These are phyloP conservation scores for Siniperca knerii DNA, from an alignment of 2,113 vertebrate genomes.

Conservation along the genomic window DNA sequence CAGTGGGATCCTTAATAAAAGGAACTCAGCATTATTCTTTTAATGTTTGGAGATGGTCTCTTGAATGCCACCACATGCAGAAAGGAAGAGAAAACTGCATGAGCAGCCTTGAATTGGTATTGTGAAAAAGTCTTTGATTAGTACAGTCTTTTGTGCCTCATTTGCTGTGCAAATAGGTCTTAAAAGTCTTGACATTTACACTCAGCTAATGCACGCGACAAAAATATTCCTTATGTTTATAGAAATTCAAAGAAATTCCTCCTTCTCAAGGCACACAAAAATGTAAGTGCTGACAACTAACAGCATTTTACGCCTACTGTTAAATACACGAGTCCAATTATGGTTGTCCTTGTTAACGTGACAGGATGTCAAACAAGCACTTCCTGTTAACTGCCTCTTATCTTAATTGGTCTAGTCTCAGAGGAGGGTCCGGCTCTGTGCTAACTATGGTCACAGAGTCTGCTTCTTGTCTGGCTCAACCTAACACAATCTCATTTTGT, in stretches of 20 bases:
- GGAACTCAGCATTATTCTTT: not conserved
- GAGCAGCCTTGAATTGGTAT: not conserved
- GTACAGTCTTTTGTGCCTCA: conserved; percentile 9
- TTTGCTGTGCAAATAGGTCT: conserved; percentile 19
- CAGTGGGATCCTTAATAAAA: not conserved
- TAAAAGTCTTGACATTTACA: conserved; percentile 41
- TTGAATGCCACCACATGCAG: not conserved
- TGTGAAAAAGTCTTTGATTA: conserved; percentile 1
- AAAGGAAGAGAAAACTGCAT: not conserved
- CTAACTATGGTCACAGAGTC: conserved; percentile 63
- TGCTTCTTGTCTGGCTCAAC: conserved; percentile 79
- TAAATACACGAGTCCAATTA: conserved; percentile 74
- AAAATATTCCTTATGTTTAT: conserved; percentile 38
- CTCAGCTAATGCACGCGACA: not conserved
- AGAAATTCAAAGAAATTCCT: conserved; percentile 22
- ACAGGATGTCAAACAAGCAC: conserved; percentile 86
- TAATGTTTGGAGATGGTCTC: not conserved
- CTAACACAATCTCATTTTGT: conserved; percentile 74
- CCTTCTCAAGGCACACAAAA: conserved; percentile 18
- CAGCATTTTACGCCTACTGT: conserved; percentile 62
- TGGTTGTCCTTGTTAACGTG: conserved; percentile 82
- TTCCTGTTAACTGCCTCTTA: conserved; percentile 85
- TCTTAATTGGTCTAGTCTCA: conserved; percentile 84
- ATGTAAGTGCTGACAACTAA: conserved; percentile 55
- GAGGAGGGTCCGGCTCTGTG: conserved; percentile 72